Conservation (phyloP, 2,797 vertebrate genomes). For the Thaleichthys pacificus region DNA sequence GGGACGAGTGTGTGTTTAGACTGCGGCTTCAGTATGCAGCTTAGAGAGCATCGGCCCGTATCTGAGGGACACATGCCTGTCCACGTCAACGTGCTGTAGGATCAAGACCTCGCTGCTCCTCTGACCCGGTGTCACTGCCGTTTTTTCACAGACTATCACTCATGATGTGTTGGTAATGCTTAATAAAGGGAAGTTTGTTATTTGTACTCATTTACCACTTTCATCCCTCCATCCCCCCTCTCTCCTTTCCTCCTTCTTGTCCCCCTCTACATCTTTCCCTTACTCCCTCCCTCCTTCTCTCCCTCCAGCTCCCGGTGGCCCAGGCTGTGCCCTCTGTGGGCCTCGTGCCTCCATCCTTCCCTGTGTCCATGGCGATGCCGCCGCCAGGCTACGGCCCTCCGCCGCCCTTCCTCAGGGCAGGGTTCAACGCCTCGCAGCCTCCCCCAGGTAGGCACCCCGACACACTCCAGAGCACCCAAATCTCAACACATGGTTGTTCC, state of each 20-base stretch:
- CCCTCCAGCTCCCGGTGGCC: conserved; percentile 87
- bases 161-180: too few species aligned
- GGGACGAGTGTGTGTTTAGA: neutral
- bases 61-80: neutral
- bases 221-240: too few species aligned
- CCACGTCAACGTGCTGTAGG: neutral
- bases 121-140: too few species aligned
- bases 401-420: conserved; percentile 90
- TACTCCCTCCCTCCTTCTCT: neutral
- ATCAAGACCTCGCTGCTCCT: neutral
- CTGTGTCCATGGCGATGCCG: conserved; percentile 92
- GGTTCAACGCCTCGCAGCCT: conserved; percentile 93
- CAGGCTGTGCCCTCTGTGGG: conserved; percentile 89
- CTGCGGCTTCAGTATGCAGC: neutral
- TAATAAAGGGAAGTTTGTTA: too few species aligned
- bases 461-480: neutral
- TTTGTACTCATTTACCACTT: too few species aligned
- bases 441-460: conserved; percentile 85
- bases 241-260: neutral
- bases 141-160: neutral
- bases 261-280: neutral
- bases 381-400: conserved; percentile 93
- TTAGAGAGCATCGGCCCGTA: neutral
- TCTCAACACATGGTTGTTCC: neutral
- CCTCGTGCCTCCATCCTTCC: conserved; percentile 91